Evolutionary conservation across 1,140 invertebrate genomes (phyloP).

Genomic region (Cydia amplana): DNA sequence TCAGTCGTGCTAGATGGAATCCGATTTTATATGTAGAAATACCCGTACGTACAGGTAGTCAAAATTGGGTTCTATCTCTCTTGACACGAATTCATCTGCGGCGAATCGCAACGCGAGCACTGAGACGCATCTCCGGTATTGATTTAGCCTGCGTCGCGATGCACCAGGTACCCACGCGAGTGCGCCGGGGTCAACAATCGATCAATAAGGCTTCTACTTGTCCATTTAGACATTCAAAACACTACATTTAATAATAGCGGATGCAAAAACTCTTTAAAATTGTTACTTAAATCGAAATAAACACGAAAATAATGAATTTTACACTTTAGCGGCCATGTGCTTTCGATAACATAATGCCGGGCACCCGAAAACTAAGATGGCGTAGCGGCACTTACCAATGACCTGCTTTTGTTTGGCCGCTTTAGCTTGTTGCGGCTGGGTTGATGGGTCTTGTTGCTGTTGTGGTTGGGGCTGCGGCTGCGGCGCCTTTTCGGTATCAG

Average conservation of each 20-base stretch:
- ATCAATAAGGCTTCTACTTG: constrained; percentile 48
- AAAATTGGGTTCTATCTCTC: neutral
- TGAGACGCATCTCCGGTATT: constrained; percentile 43
- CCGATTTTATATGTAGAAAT: neutral
- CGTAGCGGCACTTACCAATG: constrained; percentile 75
- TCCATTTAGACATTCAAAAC: constrained; percentile 22
- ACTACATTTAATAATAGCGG: constrained; percentile 35
- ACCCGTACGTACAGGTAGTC: neutral
- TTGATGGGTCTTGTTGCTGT: constrained; percentile 63
- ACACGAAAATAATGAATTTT: constrained; percentile 37
- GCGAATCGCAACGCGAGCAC: neutral
- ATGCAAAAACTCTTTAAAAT: neutral
- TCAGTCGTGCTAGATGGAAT: neutral
- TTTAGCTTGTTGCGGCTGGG: constrained; percentile 70
- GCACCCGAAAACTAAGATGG: constrained; percentile 71
- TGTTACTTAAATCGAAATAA: neutral
- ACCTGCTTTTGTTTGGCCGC: constrained; percentile 77
- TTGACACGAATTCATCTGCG: constrained; percentile 38
- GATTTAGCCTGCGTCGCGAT: constrained; percentile 41
- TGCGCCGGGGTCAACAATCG: constrained; percentile 54
- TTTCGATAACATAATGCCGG: constrained; percentile 62
- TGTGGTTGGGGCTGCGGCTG: constrained; percentile 74
- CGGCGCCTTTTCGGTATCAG: constrained; percentile 79
- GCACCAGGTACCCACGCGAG: constrained; percentile 27
- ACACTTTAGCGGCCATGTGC: constrained; percentile 62